Evolutionary conservation across 1,140 invertebrate genomes (phyloP).

Genomic region (Magallana gigas): DNA sequence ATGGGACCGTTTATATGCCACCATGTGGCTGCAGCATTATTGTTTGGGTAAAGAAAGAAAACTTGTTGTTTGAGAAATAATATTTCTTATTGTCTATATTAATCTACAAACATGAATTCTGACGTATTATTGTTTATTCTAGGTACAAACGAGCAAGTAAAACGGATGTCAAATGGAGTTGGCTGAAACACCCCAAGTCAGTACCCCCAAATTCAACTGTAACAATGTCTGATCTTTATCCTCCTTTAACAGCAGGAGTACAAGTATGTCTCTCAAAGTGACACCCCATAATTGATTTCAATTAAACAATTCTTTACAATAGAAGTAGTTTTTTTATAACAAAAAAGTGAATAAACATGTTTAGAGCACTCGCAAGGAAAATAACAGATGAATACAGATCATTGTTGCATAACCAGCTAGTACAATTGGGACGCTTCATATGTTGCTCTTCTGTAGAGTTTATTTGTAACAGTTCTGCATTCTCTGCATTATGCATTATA

Average conservation of each 20-base stretch:
- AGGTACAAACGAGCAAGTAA: too few species aligned
- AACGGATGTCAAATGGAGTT: too few species aligned
- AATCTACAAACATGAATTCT: too few species aligned
- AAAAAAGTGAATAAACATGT: background rate
- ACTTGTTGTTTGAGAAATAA: background rate
- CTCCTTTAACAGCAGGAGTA: conserved; percentile 39
- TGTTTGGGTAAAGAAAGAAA: conserved; percentile 27
- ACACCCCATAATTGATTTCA: too few species aligned
- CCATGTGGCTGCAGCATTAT: conserved; percentile 40
- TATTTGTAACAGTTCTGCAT: background rate
- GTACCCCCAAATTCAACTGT: conserved; percentile 46
- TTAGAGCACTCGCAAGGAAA: conserved; percentile 5
- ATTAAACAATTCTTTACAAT: too few species aligned
- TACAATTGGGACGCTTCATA: conserved; percentile 37
- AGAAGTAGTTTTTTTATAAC: too few species aligned
- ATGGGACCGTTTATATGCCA: conserved; percentile 45
- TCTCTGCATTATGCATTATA: too few species aligned
- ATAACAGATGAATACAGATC: background rate
- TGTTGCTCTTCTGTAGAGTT: background rate
- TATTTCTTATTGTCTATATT: background rate
- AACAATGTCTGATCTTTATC: conserved; percentile 43
- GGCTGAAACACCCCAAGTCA: conserved; percentile 25
- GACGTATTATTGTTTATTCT: too few species aligned
- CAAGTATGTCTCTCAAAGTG: conserved; percentile 23
- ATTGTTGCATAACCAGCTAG: background rate